phyloP scores from a whole-genome alignment of 2,888 invertebrate species.

The Cordilura impudica region DNA sequence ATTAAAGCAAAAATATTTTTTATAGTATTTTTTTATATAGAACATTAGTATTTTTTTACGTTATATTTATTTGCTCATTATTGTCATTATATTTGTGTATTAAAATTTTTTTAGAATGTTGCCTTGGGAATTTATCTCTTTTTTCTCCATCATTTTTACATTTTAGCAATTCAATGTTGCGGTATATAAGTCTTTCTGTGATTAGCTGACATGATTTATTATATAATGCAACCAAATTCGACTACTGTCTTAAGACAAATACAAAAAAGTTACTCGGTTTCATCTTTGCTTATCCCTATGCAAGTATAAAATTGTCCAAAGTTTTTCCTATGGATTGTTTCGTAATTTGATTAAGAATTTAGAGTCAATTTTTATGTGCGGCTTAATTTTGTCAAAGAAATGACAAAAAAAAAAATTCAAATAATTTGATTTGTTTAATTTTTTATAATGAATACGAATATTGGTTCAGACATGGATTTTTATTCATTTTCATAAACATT shows the following conservation, averaged over 20 bases:
- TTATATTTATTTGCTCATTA: slow-evolving; percentile 24
- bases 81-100: slow-evolving; percentile 4
- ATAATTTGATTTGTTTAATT: slow-evolving; percentile 34
- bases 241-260: background rate
- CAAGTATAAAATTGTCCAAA: background rate
- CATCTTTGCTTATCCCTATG: background rate
- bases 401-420: slow-evolving; percentile 8
- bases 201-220: slow-evolving; percentile 61
- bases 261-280: background rate
- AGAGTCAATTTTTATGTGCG: background rate
- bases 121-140: slow-evolving; percentile 19
- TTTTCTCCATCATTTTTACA: background rate
- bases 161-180: slow-evolving; percentile 10
- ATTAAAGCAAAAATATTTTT: background rate
- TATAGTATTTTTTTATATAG: background rate
- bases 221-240: slow-evolving; percentile 23
- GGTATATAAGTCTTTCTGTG: slow-evolving; percentile 44
- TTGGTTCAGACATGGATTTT: background rate
- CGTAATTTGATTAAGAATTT: slow-evolving; percentile 53
- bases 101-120: background rate
- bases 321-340: slow-evolving; percentile 15
- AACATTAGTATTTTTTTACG: background rate
- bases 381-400: slow-evolving; percentile 10
- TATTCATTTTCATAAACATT: background rate
- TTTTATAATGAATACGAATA: slow-evolving; percentile 42